A percentile compares a stretch with the other conserved stretches of the same genome.
Evolutionary conservation across 2,888 invertebrate genomes (phyloP).

Genomic region (Stramonita haemastoma): DNA sequence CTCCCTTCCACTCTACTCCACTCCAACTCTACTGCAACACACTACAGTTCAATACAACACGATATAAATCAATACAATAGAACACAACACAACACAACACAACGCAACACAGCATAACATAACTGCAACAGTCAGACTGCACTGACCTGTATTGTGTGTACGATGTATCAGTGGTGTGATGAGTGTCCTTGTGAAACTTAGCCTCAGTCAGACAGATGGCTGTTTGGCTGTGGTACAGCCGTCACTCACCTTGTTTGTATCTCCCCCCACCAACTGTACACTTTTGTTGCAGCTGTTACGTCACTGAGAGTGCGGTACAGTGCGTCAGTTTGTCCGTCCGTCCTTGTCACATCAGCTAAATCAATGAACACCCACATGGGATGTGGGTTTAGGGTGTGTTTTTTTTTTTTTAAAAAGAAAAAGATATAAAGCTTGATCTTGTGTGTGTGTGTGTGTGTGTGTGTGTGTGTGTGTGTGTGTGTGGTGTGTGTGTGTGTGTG

Average conservation of each 20-base stretch:
- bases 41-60: neutral
- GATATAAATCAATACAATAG: neutral
- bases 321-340: neutral
- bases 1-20: neutral
- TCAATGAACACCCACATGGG: neutral
- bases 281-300: neutral
- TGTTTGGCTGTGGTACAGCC: neutral
- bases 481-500: neutral
- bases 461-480: neutral
- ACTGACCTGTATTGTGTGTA: neutral
- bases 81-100: neutral
- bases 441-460: neutral
- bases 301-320: neutral
- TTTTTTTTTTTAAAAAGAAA: neutral
- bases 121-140: neutral
- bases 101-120: neutral
- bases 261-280: neutral
- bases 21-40: neutral
- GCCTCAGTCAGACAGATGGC: neutral
- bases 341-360: neutral
- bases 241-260: neutral
- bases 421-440: neutral
- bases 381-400: neutral
- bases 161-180: neutral
- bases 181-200: neutral